Evolutionary conservation across 2,797 vertebrate genomes (phyloP).

Genomic region (Percopsis omiscomaycus): DNA sequence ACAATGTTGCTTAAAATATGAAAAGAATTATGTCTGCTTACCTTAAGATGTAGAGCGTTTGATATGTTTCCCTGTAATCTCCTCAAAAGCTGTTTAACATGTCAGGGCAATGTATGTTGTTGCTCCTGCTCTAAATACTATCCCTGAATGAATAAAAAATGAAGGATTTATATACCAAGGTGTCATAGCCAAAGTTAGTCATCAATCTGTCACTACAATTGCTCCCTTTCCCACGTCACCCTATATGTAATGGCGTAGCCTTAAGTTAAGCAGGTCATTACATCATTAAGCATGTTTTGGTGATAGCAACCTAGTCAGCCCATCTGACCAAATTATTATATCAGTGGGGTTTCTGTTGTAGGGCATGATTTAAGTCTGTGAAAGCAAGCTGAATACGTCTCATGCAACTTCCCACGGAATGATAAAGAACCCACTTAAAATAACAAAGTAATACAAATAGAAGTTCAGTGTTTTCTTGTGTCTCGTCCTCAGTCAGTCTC

Average conservation of each 20-base stretch:
- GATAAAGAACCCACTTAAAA: constrained; percentile 15
- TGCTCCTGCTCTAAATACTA: constrained; percentile 40
- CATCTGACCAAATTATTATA: too few relatives aligned
- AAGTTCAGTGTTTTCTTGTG: constrained; percentile 33
- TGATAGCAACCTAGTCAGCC: too few relatives aligned
- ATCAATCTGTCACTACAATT: constrained; percentile 73
- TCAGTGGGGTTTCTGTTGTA: too few relatives aligned
- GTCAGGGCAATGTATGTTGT: constrained; percentile 30
- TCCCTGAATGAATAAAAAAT: constrained; percentile 40
- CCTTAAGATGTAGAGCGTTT: constrained; percentile 49
- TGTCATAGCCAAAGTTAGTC: constrained; percentile 66
- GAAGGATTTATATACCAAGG: constrained; percentile 66
- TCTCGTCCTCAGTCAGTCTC: constrained; percentile 27
- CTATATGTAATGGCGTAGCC: constrained; percentile 52
- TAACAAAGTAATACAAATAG: constrained; percentile 33
- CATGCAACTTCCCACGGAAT: constrained; percentile 22
- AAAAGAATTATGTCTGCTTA: constrained; percentile 52
- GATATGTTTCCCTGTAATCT: constrained; percentile 34
- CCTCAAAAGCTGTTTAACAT: constrained; percentile 32
- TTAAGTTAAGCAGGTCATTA: neutral
- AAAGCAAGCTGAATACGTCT: neutral
- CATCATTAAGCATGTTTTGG: too few relatives aligned
- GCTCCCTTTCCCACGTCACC: constrained; percentile 67
- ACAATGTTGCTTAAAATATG: constrained; percentile 21
- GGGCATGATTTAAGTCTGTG: too few relatives aligned